phyloP scores from a whole-genome alignment of 2,888 invertebrate genomes.

The Acleris sparsana region DNA sequence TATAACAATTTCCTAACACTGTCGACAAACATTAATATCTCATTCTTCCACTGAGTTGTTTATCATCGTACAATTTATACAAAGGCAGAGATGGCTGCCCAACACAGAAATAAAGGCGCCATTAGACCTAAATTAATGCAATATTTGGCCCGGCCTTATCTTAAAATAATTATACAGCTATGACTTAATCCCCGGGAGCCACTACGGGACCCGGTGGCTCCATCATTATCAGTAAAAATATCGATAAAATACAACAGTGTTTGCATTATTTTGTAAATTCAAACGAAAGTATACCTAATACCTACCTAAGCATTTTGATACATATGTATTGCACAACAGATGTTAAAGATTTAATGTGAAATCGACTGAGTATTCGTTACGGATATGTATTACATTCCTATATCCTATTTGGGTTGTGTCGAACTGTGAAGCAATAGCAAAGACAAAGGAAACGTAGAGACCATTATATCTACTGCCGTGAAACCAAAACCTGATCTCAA shows the following conservation, averaged over 20 bases:
- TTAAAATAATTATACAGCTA: slow-evolving; percentile 79
- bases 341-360: slow-evolving; percentile 73
- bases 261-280: slow-evolving; percentile 77
- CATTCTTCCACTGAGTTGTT: slow-evolving; percentile 82
- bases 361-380: slow-evolving; percentile 79
- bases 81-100: slow-evolving; percentile 70
- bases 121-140: slow-evolving; percentile 78
- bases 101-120: slow-evolving; percentile 71
- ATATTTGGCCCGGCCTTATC: slow-evolving; percentile 83
- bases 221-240: slow-evolving; percentile 75
- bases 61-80: slow-evolving; percentile 69
- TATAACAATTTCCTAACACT: slow-evolving; percentile 85
- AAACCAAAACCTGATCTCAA: slow-evolving; percentile 58
- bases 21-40: slow-evolving; percentile 81
- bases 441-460: slow-evolving; percentile 49
- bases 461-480: slow-evolving; percentile 58
- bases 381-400: slow-evolving; percentile 81
- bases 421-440: slow-evolving; percentile 76
- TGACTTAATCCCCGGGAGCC: slow-evolving; percentile 72
- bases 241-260: slow-evolving; percentile 81
- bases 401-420: slow-evolving; percentile 72
- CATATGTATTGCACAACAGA: slow-evolving; percentile 81
- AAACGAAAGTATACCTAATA: slow-evolving; percentile 80
- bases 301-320: slow-evolving; percentile 80
- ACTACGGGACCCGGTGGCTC: slow-evolving; percentile 54